Conservation (phyloP, 1,140 invertebrate genomes). For the Globodera ellingtonae region DNA sequence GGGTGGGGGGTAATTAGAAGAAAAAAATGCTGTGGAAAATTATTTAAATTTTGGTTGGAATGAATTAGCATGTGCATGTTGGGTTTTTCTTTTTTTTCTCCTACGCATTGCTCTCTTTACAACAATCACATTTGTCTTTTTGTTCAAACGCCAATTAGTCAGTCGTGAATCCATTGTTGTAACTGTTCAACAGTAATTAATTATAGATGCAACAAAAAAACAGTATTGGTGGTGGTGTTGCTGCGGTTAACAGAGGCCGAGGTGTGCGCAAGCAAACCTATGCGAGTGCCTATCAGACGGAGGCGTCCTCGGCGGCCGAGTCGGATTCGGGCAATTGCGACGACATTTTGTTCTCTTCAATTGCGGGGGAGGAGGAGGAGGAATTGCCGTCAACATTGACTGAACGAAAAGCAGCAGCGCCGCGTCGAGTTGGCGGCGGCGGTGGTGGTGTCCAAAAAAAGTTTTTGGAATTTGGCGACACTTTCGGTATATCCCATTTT, state of each 20-base stretch:
- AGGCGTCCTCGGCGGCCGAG: constrained; percentile 30
- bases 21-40: too few species aligned
- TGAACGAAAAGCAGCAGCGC: neutral
- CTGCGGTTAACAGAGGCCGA: neutral
- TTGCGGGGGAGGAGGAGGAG: neutral
- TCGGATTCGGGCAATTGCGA: neutral
- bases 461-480: neutral
- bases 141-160: too few species aligned
- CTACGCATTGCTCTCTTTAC: too few species aligned
- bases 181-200: too few species aligned
- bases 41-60: too few species aligned
- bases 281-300: constrained; percentile 23
- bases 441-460: neutral
- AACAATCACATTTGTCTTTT: too few species aligned
- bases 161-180: too few species aligned
- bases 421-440: too few species aligned
- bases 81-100: too few species aligned
- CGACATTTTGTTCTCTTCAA: neutral
- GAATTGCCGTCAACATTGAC: neutral
- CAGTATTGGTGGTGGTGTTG: neutral
- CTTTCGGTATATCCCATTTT: neutral
- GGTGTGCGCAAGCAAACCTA: constrained; percentile 5
- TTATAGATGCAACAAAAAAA: neutral
- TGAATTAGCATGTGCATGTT: too few species aligned
- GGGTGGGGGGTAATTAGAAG: too few species aligned